Evolutionary conservation across 2,797 vertebrate species (phyloP), one percentile per base, ranked within the genome.

Genomic region (Karalla daura): DNA sequence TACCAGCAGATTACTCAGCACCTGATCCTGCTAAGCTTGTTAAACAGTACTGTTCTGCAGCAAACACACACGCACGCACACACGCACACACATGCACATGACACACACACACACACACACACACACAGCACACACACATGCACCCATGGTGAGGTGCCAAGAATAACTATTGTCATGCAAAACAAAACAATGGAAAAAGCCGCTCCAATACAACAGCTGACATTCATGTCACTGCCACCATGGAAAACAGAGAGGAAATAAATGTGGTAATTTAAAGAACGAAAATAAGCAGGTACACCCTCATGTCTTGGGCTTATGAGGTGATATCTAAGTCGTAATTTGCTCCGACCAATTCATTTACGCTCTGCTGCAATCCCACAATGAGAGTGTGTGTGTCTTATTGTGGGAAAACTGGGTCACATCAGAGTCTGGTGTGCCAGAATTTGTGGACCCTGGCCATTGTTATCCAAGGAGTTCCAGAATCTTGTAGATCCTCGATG

Each of bases 11-110:
- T 88, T 85, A 80, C 72, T 84, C 75, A 78, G 66, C 78, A 90
- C 76, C 84, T 85, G 87, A 86, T 85, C 77, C 83, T 67, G 61
- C 76, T 74, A 84, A 86, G 65, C 83, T 76, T 72, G 83, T 85
- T 85, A 84, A 86, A 80, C 78, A 82, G 72, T 74, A 83, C 72
- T 77, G 59, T 60, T 51, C 36, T 68, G 62, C 52, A 67, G 41
- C 24, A 49, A 10, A 53, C 62, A 52, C 23, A 32, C n/a, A 49
- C 13, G 40, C 37, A 44, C 49, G 44, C 30, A 40, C 49, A 60
- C 45, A 53, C n/a, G 20, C 15, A 45, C 52, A 45, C 24, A 37
- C 51, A 60, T 32, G 55, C 51, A 51, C 8, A 13, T 8, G 53
- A n/a, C 25, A 27, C 8, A 15, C 44, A 60, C 45, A 53, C n/a